Evolutionary conservation across 2,888 invertebrate genomes (phyloP).

Genomic region (Syrista parreyssii): DNA sequence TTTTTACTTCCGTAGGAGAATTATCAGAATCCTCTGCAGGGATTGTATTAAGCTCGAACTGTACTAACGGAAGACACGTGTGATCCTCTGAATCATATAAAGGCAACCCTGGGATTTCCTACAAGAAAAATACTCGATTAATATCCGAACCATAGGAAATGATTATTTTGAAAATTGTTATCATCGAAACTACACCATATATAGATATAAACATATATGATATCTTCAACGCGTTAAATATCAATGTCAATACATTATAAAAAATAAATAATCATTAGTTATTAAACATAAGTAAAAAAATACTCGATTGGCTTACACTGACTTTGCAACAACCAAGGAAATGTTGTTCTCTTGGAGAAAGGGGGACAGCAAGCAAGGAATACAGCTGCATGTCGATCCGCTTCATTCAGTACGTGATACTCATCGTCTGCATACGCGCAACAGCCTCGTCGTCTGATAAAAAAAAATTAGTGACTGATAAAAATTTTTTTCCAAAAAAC

Average conservation of each 20-base stretch:
- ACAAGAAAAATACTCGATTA: neutral
- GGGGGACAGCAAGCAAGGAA: constrained; percentile 11
- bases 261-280: neutral
- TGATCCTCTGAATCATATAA: neutral
- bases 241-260: neutral
- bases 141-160: neutral
- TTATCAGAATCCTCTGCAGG: neutral
- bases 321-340: neutral
- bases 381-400: constrained; percentile 46
- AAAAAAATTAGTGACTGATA: neutral
- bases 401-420: constrained; percentile 62
- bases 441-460: neutral
- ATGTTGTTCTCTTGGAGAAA: neutral
- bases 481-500: neutral
- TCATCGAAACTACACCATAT: neutral
- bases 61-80: neutral
- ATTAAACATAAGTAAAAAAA: neutral
- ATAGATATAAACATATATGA: neutral
- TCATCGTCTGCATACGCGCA: constrained; percentile 47
- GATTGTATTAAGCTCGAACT: neutral
- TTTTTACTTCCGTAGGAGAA: neutral
- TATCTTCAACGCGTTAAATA: neutral
- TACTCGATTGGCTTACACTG: neutral
- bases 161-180: neutral
- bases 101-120: neutral